Evolutionary conservation across 1,140 invertebrate genomes (phyloP).

Genomic region (Eupeodes corollae): DNA sequence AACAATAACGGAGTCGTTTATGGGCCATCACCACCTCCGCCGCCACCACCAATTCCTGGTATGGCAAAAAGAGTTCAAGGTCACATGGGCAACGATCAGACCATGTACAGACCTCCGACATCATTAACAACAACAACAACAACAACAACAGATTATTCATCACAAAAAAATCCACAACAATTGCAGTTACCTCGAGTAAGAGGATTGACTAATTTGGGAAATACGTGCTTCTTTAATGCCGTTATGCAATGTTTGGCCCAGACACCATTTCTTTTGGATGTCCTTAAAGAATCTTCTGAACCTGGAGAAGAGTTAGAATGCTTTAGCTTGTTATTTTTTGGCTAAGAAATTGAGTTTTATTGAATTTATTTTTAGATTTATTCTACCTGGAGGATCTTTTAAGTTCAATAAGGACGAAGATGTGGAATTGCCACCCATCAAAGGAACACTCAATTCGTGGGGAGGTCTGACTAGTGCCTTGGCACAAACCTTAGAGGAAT

Average conservation of each 20-base stretch:
- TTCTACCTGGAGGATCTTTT: conserved; percentile 54
- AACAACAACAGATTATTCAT: too few species aligned
- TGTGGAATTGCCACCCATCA: conserved; percentile 47
- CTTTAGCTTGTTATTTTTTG: neutral
- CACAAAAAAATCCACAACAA: neutral
- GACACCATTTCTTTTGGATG: conserved; percentile 65
- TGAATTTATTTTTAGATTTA: conserved; percentile 39
- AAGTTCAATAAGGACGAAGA: conserved; percentile 41
- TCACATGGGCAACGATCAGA: neutral
- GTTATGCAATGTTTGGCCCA: conserved; percentile 85
- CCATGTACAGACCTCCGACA: too few species aligned
- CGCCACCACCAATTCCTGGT: conserved; percentile 15
- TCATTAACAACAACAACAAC: neutral
- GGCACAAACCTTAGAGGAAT: conserved; percentile 55
- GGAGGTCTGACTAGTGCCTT: conserved; percentile 56
- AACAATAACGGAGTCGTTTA: too few species aligned
- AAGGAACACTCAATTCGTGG: conserved; percentile 57
- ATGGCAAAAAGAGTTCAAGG: conserved; percentile 20
- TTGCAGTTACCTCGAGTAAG: conserved; percentile 41
- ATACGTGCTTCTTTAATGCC: conserved; percentile 95
- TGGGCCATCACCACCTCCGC: conserved; percentile 11
- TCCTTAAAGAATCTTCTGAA: conserved; percentile 57
- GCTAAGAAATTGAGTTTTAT: neutral
- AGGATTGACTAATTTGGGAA: conserved; percentile 79
- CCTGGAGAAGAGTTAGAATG: conserved; percentile 45